These are phyloP conservation scores for Reticulitermes speratus DNA, from an alignment of 1,140 invertebrate genomes.

Conservation along the genomic window DNA sequence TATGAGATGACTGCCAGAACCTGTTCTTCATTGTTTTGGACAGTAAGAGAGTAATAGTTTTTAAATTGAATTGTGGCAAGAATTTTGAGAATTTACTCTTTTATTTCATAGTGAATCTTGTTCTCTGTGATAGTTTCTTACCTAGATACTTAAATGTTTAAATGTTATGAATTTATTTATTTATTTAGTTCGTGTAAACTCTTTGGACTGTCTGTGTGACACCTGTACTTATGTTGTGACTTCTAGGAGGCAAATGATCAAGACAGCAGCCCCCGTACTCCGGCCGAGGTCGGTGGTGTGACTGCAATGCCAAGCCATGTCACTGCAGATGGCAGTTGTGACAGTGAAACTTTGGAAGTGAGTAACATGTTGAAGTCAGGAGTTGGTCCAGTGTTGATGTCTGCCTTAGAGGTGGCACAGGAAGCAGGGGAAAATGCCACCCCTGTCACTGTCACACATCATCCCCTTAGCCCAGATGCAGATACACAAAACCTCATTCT, in stretches of 20 bases:
- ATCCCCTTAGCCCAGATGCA: slow-evolving; percentile 43
- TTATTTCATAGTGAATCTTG: too few relatives aligned
- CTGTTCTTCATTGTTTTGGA: too few relatives aligned
- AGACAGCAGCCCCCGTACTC: slow-evolving; percentile 62
- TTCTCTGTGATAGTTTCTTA: too few relatives aligned
- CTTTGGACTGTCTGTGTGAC: too few relatives aligned
- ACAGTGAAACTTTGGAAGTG: slow-evolving; percentile 1
- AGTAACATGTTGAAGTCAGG: neutral
- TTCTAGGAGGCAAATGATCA: slow-evolving; percentile 50
- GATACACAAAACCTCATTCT: slow-evolving; percentile 24
- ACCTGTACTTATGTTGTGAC: too few relatives aligned
- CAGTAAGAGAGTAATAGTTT: too few relatives aligned
- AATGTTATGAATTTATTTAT: too few relatives aligned
- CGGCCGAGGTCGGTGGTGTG: slow-evolving; percentile 54
- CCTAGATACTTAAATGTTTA: too few relatives aligned
- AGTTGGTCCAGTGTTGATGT: slow-evolving; percentile 25
- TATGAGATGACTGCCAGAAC: too few relatives aligned
- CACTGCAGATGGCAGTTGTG: slow-evolving; percentile 41
- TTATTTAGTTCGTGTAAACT: too few relatives aligned
- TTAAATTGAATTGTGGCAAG: too few relatives aligned
- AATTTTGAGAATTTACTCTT: too few relatives aligned
- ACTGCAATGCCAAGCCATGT: slow-evolving; percentile 55
- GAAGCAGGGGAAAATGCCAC: slow-evolving; percentile 40
- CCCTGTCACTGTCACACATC: slow-evolving; percentile 37
- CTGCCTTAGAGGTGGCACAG: slow-evolving; percentile 51